A percentile compares a stretch with the other conserved stretches of the same genome.
These are phyloP conservation scores for Diarsia brunnea DNA, from an alignment of 2,888 invertebrate genomes.

Conservation along the genomic window DNA sequence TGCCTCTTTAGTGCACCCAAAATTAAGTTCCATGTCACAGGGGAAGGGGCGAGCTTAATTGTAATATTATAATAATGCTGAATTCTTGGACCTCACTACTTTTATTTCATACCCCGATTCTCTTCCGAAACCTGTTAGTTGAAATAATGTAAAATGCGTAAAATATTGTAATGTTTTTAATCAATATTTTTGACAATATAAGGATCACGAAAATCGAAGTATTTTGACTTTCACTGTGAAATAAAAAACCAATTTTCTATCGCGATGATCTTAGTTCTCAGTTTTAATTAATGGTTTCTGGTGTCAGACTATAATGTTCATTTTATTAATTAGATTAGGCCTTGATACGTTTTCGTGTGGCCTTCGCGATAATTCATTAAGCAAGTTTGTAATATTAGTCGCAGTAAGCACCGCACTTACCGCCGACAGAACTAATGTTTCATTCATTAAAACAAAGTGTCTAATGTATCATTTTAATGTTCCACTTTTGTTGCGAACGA, in stretches of 20 bases:
- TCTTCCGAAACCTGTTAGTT: no score
- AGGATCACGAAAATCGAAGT: background rate
- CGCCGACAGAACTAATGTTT: conserved; percentile 17
- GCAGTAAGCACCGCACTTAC: conserved; percentile 29
- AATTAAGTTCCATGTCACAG: background rate
- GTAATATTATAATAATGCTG: background rate
- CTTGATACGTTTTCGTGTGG: conserved; percentile 16
- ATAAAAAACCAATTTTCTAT: background rate
- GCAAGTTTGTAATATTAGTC: conserved; percentile 30
- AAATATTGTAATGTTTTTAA: background rate
- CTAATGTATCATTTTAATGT: conserved; percentile 21
- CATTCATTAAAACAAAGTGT: conserved; percentile 34
- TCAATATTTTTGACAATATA: background rate
- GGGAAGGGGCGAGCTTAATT: background rate
- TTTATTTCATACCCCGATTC: no score
- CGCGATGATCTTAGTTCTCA: background rate
- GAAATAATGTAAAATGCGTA: no score
- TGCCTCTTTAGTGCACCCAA: background rate
- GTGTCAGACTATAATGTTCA: conserved; percentile 2
- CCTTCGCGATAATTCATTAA: conserved; percentile 25
- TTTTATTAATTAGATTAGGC: conserved; percentile 21
- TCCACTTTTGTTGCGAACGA: conserved; percentile 7
- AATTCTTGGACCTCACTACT: background rate
- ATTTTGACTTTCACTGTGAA: background rate
- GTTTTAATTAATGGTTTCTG: conserved; percentile 11